Evolutionary conservation across 1,140 invertebrate species (phyloP).

Genomic region (Pseudomyrmex gracilis): DNA sequence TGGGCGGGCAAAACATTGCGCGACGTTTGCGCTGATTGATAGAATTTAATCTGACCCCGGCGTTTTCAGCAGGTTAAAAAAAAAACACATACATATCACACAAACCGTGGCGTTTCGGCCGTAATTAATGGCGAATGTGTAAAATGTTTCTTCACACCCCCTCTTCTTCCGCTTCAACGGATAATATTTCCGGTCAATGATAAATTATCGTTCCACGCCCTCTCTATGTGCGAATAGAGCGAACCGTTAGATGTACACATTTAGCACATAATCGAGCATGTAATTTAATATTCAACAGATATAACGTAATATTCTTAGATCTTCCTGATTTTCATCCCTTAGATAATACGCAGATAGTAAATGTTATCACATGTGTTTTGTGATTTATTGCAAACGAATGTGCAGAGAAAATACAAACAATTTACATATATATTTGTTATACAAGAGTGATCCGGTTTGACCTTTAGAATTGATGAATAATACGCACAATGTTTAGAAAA

Average conservation of each 20-base stretch:
- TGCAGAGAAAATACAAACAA: background rate
- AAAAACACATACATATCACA: background rate
- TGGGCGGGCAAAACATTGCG: constrained; percentile 23
- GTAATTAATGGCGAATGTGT: constrained; percentile 32
- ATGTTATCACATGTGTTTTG: background rate
- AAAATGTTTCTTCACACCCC: background rate
- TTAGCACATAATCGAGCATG: constrained; percentile 14
- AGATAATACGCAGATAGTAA: constrained; percentile 2
- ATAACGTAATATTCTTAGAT: constrained; percentile 9
- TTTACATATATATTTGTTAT: background rate
- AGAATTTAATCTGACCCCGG: constrained; percentile 47
- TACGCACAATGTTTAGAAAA: no score
- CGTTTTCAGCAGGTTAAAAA: constrained; percentile 31
- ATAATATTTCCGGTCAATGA: constrained; percentile 30
- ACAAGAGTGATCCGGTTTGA: no score
- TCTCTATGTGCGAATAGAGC: background rate
- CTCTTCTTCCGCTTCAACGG: background rate
- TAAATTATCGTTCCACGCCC: constrained; percentile 13
- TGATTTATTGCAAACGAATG: constrained; percentile 31
- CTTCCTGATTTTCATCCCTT: constrained; percentile 2
- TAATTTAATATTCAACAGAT: background rate
- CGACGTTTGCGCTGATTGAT: constrained; percentile 49
- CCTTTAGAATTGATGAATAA: no score
- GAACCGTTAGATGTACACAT: background rate
- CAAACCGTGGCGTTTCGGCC: background rate